phyloP scores from a whole-genome alignment of 2,797 vertebrate species.

The Garrulus glandarius region DNA sequence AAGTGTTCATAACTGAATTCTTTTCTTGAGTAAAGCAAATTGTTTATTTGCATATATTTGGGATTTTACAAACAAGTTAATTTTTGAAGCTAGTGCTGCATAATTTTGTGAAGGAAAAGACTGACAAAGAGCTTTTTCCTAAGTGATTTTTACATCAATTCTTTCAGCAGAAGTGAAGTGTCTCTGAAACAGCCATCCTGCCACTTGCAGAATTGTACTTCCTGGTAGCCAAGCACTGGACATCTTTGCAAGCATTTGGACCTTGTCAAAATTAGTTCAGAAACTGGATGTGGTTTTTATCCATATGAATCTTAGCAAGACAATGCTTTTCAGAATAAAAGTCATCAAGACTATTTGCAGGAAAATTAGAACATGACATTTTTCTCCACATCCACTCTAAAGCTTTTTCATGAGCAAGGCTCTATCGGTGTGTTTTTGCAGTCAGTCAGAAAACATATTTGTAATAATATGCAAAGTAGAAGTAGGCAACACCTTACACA shows the following conservation, averaged over 20 bases:
- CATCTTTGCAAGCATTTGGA: background rate
- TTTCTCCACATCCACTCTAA: background rate
- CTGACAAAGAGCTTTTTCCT: background rate
- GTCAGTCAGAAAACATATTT: background rate
- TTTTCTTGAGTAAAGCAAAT: background rate
- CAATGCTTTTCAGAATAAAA: background rate
- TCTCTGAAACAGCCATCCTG: background rate
- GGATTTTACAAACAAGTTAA: background rate
- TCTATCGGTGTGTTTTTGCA: background rate
- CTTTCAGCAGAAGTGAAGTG: background rate
- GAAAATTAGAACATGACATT: background rate
- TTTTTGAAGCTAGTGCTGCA: background rate
- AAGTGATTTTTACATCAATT: background rate
- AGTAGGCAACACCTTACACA: background rate
- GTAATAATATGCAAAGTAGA: background rate
- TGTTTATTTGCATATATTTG: background rate
- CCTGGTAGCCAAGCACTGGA: background rate
- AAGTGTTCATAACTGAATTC: background rate
- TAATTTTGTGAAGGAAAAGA: background rate
- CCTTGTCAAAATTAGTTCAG: background rate
- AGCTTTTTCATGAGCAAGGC: background rate
- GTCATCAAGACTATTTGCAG: background rate
- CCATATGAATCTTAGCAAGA: background rate
- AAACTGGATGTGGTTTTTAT: background rate
- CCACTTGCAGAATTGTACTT: background rate